Evolutionary conservation across 1,140 invertebrate species (phyloP), one percentile per base, ranked within the genome.

Genomic region (Gonioctena quinquepunctata): DNA sequence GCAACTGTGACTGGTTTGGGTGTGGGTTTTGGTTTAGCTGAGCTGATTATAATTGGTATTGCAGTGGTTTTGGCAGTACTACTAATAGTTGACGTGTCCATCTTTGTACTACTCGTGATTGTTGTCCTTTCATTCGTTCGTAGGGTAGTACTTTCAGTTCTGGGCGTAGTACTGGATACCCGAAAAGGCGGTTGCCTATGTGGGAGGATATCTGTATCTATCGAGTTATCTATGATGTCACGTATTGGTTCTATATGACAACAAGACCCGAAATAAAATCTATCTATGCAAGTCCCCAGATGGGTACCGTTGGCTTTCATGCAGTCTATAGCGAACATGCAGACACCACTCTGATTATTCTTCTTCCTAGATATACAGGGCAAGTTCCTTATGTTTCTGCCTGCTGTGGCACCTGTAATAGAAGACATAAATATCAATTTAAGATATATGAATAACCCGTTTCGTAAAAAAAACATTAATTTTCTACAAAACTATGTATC

Each of bases 251-350:
- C 84, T 49, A 93, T 85, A 75, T 92, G 92, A 83, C 95, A 97
- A 78, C 95, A 96, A 26, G 93, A 95, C 49, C 94, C 94, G 78
- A 96, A 95, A 83, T 95, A 96, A 83, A 96, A 96, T 57, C 93
- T 89, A 83, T 97, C 94, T 79, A 95, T 94, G 81, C 95, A 97
- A 3, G 93, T 95, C 59, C 94, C 94, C 69, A 96, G 84, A 78
- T 96, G 94, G 1, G 93, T 94, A 25, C 95, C 95, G 81, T 96
- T 96, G 23, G 92, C 89, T 86, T 96, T 95, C 27, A 94, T 89
- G 80, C 96, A 97, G 70, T 95, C 93, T 83, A 95, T 95, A 63
- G 94, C 94, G 81, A 97, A 96, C 95, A 97, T 97, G 79, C 95
- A 97, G 6, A 94, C 87, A 6, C 95, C 95, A 62, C 89, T 91